Base-by-base conservation (phyloP, 2,113 vertebrate species). In the Actenoides hombroni region DNA sequence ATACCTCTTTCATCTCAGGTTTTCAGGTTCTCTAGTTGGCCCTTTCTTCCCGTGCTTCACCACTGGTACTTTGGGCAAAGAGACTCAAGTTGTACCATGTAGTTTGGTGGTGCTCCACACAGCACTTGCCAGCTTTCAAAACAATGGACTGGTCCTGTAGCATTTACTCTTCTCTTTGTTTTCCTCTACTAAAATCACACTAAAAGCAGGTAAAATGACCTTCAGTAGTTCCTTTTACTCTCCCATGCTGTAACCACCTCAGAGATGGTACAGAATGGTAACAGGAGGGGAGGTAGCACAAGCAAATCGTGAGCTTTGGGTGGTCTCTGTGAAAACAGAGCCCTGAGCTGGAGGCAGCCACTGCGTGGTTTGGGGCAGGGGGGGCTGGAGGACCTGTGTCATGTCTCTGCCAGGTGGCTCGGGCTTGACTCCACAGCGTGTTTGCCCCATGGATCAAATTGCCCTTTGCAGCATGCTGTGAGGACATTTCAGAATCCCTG, bases 371-470 rank as follows among this genome's bases (percentile, higher is more conserved):
- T 75, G 82, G 53, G 35, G 17, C 83, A 71, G 42, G 9, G 2
- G 48, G 24, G 9, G 2, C 4, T 80, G 68, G 53, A 42, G 63
- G 12, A 23, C 23, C 49, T 53, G 54, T 33, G 81, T 12, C 0
- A 0, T 16, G 33, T 51, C 73, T 56, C 60, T 84, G 59, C 54
- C 59, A 21, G 51, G 74, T n/a, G 33, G 26, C 68, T 49, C 0
- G 3, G 60, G 23, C 33, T 78, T 25, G 31, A 18, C 29, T 74
- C 54, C 54, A 16, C 29, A 3, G 37, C 1, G 0, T 17, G 26
- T 53, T 51, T 73, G 35, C 11, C 19, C 61, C 35, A 6, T 53
- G 70, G 39, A 73, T 86, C 80, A 77, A 69, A 42, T 0, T 77
- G 71, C 64, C 63, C 59, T 86, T 73, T 80, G 75, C 48, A 69